These are phyloP conservation scores for Trinectes maculatus DNA, from an alignment of 2,113 vertebrate species.

Conservation along the genomic window DNA sequence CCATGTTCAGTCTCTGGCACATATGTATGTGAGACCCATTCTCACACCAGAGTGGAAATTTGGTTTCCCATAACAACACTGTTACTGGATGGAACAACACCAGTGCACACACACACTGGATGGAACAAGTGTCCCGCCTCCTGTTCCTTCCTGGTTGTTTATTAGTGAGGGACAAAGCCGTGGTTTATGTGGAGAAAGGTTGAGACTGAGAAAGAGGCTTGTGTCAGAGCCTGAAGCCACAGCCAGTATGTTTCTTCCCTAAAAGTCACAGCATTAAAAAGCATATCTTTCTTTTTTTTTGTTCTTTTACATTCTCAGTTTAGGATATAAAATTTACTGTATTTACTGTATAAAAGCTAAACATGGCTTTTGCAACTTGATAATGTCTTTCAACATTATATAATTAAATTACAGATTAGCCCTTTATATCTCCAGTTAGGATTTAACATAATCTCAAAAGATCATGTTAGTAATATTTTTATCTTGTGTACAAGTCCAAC, in stretches of 20 bases:
- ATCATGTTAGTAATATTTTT: too few species aligned
- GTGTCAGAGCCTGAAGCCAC: slow-evolving; percentile 56
- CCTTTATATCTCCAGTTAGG: too few species aligned
- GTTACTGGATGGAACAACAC: slow-evolving; percentile 53
- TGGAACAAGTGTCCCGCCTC: slow-evolving; percentile 57
- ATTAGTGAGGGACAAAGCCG: slow-evolving; percentile 72
- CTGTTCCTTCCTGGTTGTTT: slow-evolving; percentile 74
- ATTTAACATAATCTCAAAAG: too few species aligned
- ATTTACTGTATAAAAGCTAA: too few species aligned
- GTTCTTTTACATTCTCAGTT: too few species aligned
- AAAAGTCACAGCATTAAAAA: slow-evolving; percentile 39
- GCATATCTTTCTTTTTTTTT: slow-evolving; percentile 21
- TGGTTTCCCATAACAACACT: slow-evolving; percentile 67
- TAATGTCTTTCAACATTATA: too few species aligned
- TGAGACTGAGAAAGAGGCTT: slow-evolving; percentile 65
- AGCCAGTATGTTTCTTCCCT: slow-evolving; percentile 51
- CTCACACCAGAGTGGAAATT: slow-evolving; percentile 52
- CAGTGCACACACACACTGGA: slow-evolving; percentile 24
- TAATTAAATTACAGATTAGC: too few species aligned
- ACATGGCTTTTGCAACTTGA: too few species aligned
- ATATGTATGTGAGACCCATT: slow-evolving; percentile 38
- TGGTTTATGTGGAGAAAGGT: slow-evolving; percentile 70
- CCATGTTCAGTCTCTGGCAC: slow-evolving; percentile 34
- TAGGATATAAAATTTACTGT: too few species aligned
- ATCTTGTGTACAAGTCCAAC: too few species aligned